Conservation (phyloP, 2,888 invertebrate genomes). For the Linnaemya vulpina region DNA sequence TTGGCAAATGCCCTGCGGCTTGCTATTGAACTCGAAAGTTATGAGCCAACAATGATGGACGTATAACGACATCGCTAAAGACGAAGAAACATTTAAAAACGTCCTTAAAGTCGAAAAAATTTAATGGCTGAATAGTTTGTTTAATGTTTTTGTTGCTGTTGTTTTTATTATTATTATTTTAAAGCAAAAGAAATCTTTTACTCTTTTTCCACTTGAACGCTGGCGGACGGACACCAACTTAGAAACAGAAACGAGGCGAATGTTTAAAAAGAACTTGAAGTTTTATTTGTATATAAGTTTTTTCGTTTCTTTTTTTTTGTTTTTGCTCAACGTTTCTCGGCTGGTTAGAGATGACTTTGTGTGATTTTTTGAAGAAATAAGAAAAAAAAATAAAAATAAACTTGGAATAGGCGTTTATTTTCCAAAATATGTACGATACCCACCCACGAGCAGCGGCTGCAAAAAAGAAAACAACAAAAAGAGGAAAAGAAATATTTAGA, state of each 20-base stretch:
- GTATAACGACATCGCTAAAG: constrained; percentile 75
- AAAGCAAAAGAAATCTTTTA: constrained; percentile 32
- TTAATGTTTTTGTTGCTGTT: constrained; percentile 32
- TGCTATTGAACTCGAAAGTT: constrained; percentile 82
- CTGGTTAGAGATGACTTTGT: constrained; percentile 64
- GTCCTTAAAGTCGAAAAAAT: constrained; percentile 61
- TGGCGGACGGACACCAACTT: constrained; percentile 65
- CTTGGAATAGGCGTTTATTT: constrained; percentile 80
- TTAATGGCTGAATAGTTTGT: constrained; percentile 64
- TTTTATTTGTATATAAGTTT: constrained; percentile 33
- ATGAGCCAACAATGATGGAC: constrained; percentile 82
- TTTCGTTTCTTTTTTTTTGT: background rate
- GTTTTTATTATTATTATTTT: constrained; percentile 25
- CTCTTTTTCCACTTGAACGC: constrained; percentile 43
- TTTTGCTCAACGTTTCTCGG: constrained; percentile 6
- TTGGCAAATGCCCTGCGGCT: constrained; percentile 82
- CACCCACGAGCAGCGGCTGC: constrained; percentile 80
- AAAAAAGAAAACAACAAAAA: constrained; percentile 27
- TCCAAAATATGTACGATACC: constrained; percentile 82
- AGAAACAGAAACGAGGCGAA: constrained; percentile 57
- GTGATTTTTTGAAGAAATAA: constrained; percentile 55
- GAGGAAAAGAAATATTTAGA: constrained; percentile 48
- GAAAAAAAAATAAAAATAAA: constrained; percentile 30
- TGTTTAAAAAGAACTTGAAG: constrained; percentile 60
- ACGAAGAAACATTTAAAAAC: constrained; percentile 71